Evolutionary conservation across 2,888 invertebrate species (phyloP).

Genomic region (Agrochola circellaris): DNA sequence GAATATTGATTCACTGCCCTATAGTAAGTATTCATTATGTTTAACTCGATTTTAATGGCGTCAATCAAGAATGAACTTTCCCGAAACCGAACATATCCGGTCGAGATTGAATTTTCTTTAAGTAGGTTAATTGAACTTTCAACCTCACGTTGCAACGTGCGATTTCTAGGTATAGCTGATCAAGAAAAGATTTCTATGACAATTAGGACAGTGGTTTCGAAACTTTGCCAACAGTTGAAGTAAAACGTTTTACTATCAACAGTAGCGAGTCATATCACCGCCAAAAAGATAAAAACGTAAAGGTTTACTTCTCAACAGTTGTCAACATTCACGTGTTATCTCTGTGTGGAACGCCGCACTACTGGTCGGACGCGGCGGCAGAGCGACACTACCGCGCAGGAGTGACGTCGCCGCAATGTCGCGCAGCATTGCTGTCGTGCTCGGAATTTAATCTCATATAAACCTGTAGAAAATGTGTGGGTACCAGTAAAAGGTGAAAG

Average conservation of each 20-base stretch:
- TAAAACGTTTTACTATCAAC: constrained; percentile 34
- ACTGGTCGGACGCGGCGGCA: too few species aligned
- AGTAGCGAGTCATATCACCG: background rate
- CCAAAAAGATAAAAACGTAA: background rate
- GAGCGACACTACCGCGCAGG: too few species aligned
- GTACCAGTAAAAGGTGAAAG: too few species aligned
- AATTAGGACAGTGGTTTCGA: constrained; percentile 2
- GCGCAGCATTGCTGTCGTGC: too few species aligned
- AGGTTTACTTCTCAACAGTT: too few species aligned
- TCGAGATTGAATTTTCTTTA: constrained; percentile 3
- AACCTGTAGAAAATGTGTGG: too few species aligned
- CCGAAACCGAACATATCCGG: background rate
- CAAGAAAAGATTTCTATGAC: constrained; percentile 16
- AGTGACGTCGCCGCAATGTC: too few species aligned
- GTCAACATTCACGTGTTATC: too few species aligned
- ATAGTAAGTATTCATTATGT: background rate
- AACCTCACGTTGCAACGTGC: constrained; percentile 1
- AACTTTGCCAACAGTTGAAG: constrained; percentile 14
- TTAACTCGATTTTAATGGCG: background rate
- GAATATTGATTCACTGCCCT: background rate
- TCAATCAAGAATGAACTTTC: constrained; percentile 22
- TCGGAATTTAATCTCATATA: too few species aligned
- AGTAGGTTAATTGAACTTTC: constrained; percentile 20
- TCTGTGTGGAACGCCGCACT: too few species aligned
- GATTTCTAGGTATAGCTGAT: constrained; percentile 17